Evolutionary conservation across 2,888 invertebrate genomes (phyloP), one percentile per base, ranked within the genome.

Genomic region (Seira sanloemensis): DNA sequence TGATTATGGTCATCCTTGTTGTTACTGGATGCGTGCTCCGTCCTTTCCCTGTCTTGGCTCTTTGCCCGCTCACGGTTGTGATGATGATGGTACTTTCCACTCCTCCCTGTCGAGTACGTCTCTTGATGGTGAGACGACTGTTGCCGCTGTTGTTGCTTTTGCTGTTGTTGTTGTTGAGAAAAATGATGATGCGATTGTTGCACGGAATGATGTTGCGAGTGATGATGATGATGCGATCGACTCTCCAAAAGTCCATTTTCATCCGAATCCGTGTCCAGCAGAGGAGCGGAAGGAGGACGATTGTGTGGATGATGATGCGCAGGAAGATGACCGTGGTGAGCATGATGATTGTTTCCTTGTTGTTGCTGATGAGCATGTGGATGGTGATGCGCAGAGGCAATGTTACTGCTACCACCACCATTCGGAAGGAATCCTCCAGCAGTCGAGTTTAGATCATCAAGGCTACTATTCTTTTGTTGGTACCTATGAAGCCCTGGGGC

Each of bases 211-310:
- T 23, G 24, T 37, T 69, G 12, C 23, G 62, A 71, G n/a, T 77
- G 77, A 24, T 46, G 25, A 16, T 71, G 76, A 50, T 71, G 71
- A 83, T 69, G 25, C 65, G 46, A 16, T 27, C 75, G 68, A 71
- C 25, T 84, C 58, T 74, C 74, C 65, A 78, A 66, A 18, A 25
- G 68, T 66, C 65, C 80, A 88, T 91, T 93, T 78, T 92, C 92
- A 23, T 92, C 91, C 89, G 92, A 93, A 86, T 94, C 94, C 4
- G 94, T 92, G 89, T 95, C 95, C 72, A 96, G 91, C 85, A 95
- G 92, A 0, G 96, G 95, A 1, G 95, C 96, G 4, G 96, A 96
- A 0, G 96, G 96, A 18, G 96, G 95, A 72, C 96, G 93, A 84
- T 93, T 87, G 69, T 88, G 86, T 50, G 78, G 26, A 27, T 67